phyloP scores from a whole-genome alignment of 2,113 vertebrate genomes.

The Melospiza georgiana region DNA sequence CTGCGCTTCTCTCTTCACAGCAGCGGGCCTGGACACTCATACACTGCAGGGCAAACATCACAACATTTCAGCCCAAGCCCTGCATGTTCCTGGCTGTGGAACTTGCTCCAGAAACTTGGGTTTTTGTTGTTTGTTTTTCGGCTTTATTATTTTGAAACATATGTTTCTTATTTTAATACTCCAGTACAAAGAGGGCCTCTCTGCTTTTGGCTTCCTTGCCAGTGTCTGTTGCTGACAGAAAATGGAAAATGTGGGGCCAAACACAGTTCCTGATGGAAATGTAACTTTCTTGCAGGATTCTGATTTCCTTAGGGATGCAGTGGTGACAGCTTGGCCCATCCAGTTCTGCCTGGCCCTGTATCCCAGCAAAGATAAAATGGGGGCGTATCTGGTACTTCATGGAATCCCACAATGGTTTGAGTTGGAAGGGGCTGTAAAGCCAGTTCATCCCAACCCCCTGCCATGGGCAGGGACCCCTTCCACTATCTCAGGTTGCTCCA shows the following conservation, averaged over 20 bases:
- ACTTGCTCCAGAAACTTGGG: neutral
- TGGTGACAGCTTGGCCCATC: neutral
- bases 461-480: neutral
- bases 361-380: neutral
- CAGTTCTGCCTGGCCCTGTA: neutral
- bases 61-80: neutral
- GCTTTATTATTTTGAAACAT: neutral
- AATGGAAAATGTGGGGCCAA: neutral
- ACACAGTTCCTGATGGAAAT: neutral
- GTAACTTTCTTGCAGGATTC: neutral
- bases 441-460: neutral
- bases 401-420: neutral
- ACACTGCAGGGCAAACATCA: neutral
- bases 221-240: rapidly evolving
- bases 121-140: neutral
- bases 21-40: rapidly evolving
- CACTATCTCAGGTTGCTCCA: neutral
- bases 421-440: neutral
- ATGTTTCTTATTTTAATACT: neutral
- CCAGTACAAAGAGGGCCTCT: neutral
- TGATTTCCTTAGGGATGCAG: neutral
- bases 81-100: neutral
- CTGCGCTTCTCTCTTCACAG: neutral
- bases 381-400: rapidly evolving
- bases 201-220: neutral